Conservation (phyloP, 2,113 vertebrate genomes). For the Noturus placidus region DNA sequence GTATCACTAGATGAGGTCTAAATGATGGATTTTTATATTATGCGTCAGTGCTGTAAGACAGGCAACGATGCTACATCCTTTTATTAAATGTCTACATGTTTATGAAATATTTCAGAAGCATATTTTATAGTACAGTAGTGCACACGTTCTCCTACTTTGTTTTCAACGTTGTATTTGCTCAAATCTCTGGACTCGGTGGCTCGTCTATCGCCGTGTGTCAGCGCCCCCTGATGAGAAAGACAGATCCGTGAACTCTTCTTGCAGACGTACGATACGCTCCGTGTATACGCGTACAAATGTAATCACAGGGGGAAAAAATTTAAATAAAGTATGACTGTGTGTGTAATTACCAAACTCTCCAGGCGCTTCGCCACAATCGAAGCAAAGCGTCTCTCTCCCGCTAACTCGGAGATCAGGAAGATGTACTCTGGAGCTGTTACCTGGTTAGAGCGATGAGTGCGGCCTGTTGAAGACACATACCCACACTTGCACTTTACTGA, state of each 20-base stretch:
- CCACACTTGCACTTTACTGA: neutral
- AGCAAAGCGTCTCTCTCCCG: conserved; percentile 92
- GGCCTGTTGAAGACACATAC: conserved; percentile 71
- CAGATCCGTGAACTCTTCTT: neutral
- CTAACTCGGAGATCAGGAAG: conserved; percentile 96
- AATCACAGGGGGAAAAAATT: neutral
- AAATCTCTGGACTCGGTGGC: conserved; percentile 94
- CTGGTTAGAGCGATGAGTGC: conserved; percentile 96
- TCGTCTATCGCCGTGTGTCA: conserved; percentile 92
- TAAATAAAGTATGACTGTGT: neutral
- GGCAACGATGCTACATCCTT: neutral
- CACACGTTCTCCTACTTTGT: conserved; percentile 78
- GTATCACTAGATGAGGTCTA: neutral
- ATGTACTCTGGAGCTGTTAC: conserved; percentile 94
- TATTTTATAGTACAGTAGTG: neutral
- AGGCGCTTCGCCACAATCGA: conserved; percentile 97
- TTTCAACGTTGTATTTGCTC: conserved; percentile 99
- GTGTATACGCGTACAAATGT: neutral
- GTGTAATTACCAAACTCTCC: conserved; percentile 86
- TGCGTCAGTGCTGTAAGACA: neutral
- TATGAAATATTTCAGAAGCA: neutral
- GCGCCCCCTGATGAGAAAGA: conserved; percentile 82
- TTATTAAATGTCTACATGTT: neutral
- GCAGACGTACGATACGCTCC: neutral
- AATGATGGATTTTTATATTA: neutral